Evolutionary conservation across 2,797 vertebrate genomes (phyloP).

Genomic region (Sebastes kiyomatsui): DNA sequence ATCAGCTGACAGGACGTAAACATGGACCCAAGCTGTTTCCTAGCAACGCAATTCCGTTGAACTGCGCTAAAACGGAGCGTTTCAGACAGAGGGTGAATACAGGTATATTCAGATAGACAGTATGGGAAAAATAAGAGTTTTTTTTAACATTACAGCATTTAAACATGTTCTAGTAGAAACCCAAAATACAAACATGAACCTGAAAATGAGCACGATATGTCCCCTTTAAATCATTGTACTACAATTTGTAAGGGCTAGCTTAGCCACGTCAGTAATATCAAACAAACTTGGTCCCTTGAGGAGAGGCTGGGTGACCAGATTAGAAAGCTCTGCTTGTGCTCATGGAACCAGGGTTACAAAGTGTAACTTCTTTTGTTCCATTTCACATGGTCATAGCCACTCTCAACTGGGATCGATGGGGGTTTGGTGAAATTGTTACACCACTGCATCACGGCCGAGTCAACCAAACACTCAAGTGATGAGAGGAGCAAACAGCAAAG

Average conservation of each 20-base stretch:
- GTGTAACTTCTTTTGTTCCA: neutral
- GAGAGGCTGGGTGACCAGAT: neutral
- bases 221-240: neutral
- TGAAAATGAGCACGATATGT: no score
- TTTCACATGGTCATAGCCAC: neutral
- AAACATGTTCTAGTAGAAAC: no score
- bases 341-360: neutral
- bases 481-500: neutral
- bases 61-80: no score
- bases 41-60: no score
- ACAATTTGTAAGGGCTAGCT: neutral
- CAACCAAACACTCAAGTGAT: neutral
- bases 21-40: no score
- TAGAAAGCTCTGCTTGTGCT: neutral
- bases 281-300: neutral
- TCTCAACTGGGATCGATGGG: neutral
- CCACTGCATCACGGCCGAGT: neutral
- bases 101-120: no score
- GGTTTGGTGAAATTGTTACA: neutral
- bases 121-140: fast-evolving
- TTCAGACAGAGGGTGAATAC: no score
- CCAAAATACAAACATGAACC: no score
- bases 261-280: neutral
- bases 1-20: no score
- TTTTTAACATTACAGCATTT: no score